phyloP scores from a whole-genome alignment of 2,113 vertebrate genomes.

The Mobula hypostoma region DNA sequence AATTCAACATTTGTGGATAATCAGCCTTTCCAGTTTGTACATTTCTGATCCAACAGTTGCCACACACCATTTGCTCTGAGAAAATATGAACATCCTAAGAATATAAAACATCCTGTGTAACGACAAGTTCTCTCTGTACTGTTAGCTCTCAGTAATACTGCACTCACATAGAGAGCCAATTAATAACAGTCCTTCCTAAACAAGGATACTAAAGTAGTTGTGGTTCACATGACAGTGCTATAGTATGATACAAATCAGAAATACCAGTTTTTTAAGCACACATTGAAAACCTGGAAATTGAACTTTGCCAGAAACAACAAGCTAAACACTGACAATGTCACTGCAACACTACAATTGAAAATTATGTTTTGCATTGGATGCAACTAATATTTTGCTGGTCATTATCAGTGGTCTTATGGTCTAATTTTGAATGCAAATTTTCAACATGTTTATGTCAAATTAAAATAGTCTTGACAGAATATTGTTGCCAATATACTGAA shows the following conservation, averaged over 20 bases:
- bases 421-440: background rate
- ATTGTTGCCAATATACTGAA: background rate
- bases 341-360: background rate
- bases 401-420: too few relatives aligned
- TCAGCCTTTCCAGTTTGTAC: too few relatives aligned
- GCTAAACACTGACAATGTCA: background rate
- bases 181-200: background rate
- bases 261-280: background rate
- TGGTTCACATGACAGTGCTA: background rate
- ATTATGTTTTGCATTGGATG: background rate
- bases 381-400: background rate
- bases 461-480: background rate
- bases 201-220: background rate
- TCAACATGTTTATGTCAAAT: background rate
- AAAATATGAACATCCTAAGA: background rate
- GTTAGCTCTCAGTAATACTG: background rate
- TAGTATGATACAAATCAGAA: background rate
- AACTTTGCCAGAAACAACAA: background rate
- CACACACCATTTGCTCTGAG: background rate
- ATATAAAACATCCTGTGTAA: background rate
- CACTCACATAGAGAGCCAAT: background rate
- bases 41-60: too few relatives aligned
- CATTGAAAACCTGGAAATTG: background rate
- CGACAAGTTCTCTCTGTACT: background rate
- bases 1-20: too few relatives aligned